Evolutionary conservation across 2,113 vertebrate genomes (phyloP), one percentile per base, ranked within the genome.

Genomic region (Paradoxurus hermaphroditus): DNA sequence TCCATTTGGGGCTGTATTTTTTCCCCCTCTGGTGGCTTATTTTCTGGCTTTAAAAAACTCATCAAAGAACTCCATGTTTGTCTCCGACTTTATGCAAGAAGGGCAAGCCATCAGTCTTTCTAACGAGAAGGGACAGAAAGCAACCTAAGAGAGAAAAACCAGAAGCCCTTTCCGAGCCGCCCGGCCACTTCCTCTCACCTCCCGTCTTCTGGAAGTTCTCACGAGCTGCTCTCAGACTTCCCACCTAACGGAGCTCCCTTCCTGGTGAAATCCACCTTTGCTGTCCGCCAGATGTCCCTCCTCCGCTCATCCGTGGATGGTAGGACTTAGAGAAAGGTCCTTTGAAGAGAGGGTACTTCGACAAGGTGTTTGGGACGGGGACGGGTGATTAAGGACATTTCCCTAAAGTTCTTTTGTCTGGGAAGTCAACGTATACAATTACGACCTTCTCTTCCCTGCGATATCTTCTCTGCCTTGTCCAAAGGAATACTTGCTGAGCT

Each of bases 41-140:
- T 94, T 67, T 84, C 82, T 63, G 91, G 83, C 89, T 96, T 96
- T 83, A 77, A 1, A 82, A 95, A 90, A 59, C 56, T 86, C 67
- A 34, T 49, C 31, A 51, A 92, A 68, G 6, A 19, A 12, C 95
- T 93, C 93, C 7, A 1, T 21, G 81, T 88, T 87, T 73, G 77
- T 85, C 75, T 86, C 91, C 67, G 88, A 68, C 41, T 95, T 93
- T 23, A 16, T n/a, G 51, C 73, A 53, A 70, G 86, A 82, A 95
- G 77, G 90, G 82, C 62, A 25, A 39, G 8, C 1, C 36, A 13
- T 49, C 72, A 1, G 49, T 96, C 82, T 86, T 96, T 90, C 82
- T 63, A 49, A 86, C 41, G 73, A 97, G 97, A 65, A 62, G 34
- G 77, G 12, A 27, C 27, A 1, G 11, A 68, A 85, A 93, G 49